Evolutionary conservation across 1,140 invertebrate genomes (phyloP).

Genomic region (Eurosta solidaginis): DNA sequence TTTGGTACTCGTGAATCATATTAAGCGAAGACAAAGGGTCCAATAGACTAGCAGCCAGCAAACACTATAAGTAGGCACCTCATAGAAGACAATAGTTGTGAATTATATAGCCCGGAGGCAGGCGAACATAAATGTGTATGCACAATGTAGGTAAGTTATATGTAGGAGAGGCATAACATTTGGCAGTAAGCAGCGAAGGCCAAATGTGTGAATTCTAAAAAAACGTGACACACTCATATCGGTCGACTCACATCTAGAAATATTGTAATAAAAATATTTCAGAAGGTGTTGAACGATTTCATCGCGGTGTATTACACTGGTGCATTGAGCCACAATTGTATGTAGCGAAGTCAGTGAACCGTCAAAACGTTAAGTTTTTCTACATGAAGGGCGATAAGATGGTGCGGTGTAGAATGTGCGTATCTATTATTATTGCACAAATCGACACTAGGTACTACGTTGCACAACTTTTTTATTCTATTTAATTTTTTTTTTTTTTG

Average conservation of each 20-base stretch:
- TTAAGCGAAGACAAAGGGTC: neutral
- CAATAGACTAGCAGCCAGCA: neutral
- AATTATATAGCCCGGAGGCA: neutral
- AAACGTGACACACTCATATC: constrained; percentile 29
- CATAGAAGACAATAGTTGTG: constrained; percentile 6
- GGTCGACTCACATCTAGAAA: constrained; percentile 19
- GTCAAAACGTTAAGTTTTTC: neutral
- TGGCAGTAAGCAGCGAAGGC: neutral
- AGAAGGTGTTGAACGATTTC: neutral
- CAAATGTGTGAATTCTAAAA: constrained; percentile 9
- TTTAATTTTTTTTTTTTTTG: no score
- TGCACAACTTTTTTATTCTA: neutral
- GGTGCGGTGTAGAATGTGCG: neutral
- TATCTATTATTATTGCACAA: neutral
- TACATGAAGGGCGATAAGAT: neutral
- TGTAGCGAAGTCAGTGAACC: neutral
- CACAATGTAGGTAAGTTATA: neutral
- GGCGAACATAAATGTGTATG: neutral
- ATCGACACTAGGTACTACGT: neutral
- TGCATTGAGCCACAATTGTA: neutral
- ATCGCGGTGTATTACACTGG: neutral
- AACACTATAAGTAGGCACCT: neutral
- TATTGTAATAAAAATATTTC: constrained; percentile 23
- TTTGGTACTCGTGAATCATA: neutral
- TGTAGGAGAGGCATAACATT: neutral